Evolutionary conservation across 1,140 invertebrate species (phyloP), one percentile per base, ranked within the genome.

Genomic region (Goniozus legneri): DNA sequence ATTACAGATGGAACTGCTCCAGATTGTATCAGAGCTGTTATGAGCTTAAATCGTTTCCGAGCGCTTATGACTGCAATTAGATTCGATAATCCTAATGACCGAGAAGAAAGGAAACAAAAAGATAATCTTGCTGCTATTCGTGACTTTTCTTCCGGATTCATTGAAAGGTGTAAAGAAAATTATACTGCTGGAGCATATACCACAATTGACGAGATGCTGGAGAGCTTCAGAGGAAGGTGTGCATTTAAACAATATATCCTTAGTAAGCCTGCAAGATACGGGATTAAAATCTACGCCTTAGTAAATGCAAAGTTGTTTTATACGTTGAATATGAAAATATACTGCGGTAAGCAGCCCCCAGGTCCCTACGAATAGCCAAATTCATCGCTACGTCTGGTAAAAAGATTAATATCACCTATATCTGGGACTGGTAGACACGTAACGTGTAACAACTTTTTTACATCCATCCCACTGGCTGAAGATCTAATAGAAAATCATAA

Each of bases 181-280:
- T 47, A 56, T 39, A 53, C 49, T 8, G 58, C 58, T 13, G 56
- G 54, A 4, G 38, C 60, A 56, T 47, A 54, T 38, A 34, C 69
- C 12, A 64, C 52, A 24, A 60, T 75, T 14, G 69, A 77, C 47
- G 67, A 74, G 47, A 50, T 47, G 13, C 52, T 75, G 18, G 48
- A 73, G 10, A 52, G 55, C 12, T 76, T 68, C 39, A 54, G 64
- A 56, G 73, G 72, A 10, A 41, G 71, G 3, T 41, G 76, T 19
- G 37, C 31, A 14, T 67, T 76, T 37, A 62, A 60, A 22, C 68
- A 75, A 44, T 77, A 75, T 49, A 69, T 74, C n/a, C 64, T 66
- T n/a, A 58, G 56, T 20, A 76, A 76, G 51, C 53, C 56, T 24
- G 53, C 67, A 39, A 59, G 62, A 46, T 76, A 68, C 53, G 67